Evolutionary conservation across 2,113 vertebrate species (phyloP).

Genomic region (Mastomys coucha): DNA sequence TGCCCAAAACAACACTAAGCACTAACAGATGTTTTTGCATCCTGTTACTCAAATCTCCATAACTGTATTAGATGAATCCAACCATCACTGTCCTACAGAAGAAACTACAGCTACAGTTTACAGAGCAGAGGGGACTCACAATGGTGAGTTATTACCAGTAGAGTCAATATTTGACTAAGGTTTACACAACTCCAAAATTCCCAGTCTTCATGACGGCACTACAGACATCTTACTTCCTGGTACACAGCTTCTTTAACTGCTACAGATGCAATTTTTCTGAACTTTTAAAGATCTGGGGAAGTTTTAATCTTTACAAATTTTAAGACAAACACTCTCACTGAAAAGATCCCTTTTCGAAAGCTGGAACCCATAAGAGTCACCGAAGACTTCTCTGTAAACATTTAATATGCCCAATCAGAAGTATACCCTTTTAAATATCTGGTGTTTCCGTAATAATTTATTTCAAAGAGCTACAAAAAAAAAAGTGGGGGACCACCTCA

Average conservation of each 20-base stretch:
- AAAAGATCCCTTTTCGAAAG: neutral
- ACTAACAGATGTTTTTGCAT: constrained; percentile 1
- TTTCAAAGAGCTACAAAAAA: constrained; percentile 9
- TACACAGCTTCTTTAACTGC: neutral
- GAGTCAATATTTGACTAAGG: neutral
- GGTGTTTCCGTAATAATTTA: neutral
- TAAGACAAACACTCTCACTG: neutral
- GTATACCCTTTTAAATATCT: neutral
- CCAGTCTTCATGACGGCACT: neutral
- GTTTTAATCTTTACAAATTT: neutral
- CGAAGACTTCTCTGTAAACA: neutral
- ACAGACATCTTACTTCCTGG: neutral
- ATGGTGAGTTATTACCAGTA: neutral
- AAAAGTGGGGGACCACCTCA: neutral
- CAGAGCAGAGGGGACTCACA: neutral
- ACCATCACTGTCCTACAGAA: neutral
- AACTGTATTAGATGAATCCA: neutral
- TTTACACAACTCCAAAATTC: neutral
- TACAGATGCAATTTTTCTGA: neutral
- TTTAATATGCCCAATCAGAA: neutral
- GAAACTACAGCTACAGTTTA: neutral
- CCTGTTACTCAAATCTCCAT: neutral
- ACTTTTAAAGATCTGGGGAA: neutral
- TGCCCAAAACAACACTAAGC: constrained; percentile 9
- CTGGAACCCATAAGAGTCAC: neutral